Base-by-base conservation (phyloP, 2,888 invertebrate genomes). In the Limnephilus marmoratus region DNA sequence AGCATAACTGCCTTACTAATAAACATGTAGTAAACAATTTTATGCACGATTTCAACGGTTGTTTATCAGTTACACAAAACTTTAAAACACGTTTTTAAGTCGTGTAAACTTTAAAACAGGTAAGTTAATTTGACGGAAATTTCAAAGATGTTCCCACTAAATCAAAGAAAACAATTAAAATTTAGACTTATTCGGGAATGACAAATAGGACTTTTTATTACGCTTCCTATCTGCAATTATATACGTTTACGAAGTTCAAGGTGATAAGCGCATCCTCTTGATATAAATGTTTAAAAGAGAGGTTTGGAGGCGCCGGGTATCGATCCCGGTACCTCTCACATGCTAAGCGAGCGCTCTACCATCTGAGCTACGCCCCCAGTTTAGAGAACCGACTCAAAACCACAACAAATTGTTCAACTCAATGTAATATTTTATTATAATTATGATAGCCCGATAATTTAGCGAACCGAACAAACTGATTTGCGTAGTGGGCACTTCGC, bases 321-420 rank as follows among this genome's bases (percentile, higher is more conserved):
- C 96, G 96, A 96, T 96, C 96, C 96, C 96, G 95, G 96, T 96
- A 96, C 96, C 95, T 96, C 96, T 96, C 96, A 95, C 96, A 96
- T 96, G 96, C 96, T 96, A 96, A 96, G 96, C 96, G 96, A 96
- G 96, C 96, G 96, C 96, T 96, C 96, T 96, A 96, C 96, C 96
- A 96, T 96, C 96, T 96, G 96, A 96, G 96, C 96, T 96, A 96
- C 96, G 96, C 96, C 96, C 96, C 96, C 96, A 7, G 90, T 83
- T 93, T 90, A 34, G 12, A 83, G 68, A 24, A n/a, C 9, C 9
- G 68, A 68, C 7, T 9, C 0, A 68, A n/a, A n/a, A 68, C 68
- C 24, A n/a, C 68, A 9, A 9, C 24, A 68, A 1, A 68, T 24
- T 68, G 24, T 68, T n/a, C 68, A 68, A 68, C 68, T 68, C 68